Evolutionary conservation across 2,888 invertebrate genomes (phyloP), one percentile per base, ranked within the genome.

Genomic region (Sycophila texana): DNA sequence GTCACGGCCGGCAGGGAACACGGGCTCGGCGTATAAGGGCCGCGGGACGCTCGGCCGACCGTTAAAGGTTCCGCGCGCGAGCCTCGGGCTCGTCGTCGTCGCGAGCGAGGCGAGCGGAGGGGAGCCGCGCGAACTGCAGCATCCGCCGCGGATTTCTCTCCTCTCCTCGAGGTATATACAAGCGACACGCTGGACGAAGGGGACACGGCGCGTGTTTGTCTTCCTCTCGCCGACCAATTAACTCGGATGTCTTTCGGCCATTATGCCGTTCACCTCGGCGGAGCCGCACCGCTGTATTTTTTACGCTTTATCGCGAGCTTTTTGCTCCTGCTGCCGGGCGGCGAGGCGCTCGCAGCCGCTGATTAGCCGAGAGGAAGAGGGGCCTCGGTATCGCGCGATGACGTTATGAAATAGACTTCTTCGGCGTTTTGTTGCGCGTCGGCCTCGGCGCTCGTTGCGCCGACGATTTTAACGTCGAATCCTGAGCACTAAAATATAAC

Each of bases 181-280:
- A 26, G 7, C 39, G 39, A 39, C 39, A 39, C 57, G 22, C 39
- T 5, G 61, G 16, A 5, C 2, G 55, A 55, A 22, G 5, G 7
- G 55, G 65, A 63, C 63, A 47, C 49, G 49, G 18, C 63, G 63
- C 70, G 65, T 39, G 75, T 75, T 79, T 75, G 74, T 75, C 74
- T 79, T 71, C 60, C 58, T 74, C 51, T 53, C 39, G 67, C 67
- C 57, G 63, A 75, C 81, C 81, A 81, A 81, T 81, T 81, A 81
- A 81, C 78, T 78, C 67, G 49, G 47, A 66, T 70, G 75, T 81
- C 70, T 68, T 77, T 73, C 47, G 72, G 51, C 65, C 73, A 78
- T 78, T 78, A 73, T 70, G 68, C 71, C 66, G 57, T 49, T 71
- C 53, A 73, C 66, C 70, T 14, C 12, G 39, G 55, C 70, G 68